Base-by-base conservation (phyloP, 2,888 invertebrate genomes). In the Ochropacha duplaris region DNA sequence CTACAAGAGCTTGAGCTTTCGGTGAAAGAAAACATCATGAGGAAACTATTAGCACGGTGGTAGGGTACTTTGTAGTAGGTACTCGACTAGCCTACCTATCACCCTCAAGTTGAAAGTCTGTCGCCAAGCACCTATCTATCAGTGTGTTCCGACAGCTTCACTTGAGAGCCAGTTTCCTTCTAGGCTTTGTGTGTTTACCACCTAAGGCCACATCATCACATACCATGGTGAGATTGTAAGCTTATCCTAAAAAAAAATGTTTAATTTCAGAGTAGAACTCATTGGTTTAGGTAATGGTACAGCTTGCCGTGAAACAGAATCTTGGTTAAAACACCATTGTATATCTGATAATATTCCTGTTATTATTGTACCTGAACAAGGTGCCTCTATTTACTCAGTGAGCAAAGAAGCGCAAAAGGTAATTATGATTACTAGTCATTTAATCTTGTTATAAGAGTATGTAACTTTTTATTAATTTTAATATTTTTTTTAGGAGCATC, bases 371-470 rank as follows among this genome's bases (percentile, higher is more conserved):
- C 96, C 96, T 56, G 99, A 99, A 86, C 95, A 96, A 76, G 99
- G 99, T 0, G 98, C 98, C 0, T 98, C 98, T 0, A 96, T 98
- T 72, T 99, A 99, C 85, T 98, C 98, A 12, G 96, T 98, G 59
- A 96, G 98, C 66, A 93, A 95, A 51, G 95, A 96, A 80, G 99
- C 98, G 0, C 94, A 95, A 68, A 95, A 95, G 86, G 93, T 93
- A 78, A 57, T 55, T 58, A n/a, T 24, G 24, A 19, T 3, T 39
- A 34, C n/a, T 44, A 49, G 22, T 19, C 19, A 36, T 16, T 2
- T 8, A 26, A 4, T 22, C 34, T 34, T 59, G 49, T 8, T n/a
- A 22, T 34, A 26, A 11, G 49, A 12, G 24, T 34, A 24, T 50
- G 22, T 50, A n/a, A n/a, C 36, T n/a, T n/a, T 36, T 1, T 36